These are phyloP conservation scores for Dromococcyx pavoninus DNA, from an alignment of 2,797 vertebrate species.

Conservation along the genomic window DNA sequence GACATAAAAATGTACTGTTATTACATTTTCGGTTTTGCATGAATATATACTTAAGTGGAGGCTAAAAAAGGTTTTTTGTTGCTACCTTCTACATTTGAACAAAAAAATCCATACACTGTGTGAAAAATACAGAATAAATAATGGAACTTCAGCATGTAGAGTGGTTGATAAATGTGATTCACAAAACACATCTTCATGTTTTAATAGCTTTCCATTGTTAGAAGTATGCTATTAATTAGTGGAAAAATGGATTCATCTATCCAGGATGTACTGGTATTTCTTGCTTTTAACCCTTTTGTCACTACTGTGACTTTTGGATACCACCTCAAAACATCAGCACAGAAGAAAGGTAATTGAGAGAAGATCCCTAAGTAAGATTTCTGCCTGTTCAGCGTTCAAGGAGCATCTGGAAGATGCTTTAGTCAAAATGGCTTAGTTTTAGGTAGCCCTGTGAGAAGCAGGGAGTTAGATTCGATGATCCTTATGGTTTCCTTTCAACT, in stretches of 20 bases:
- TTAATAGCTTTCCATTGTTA: conserved; percentile 79
- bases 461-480: too few relatives aligned
- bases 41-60: conserved; percentile 59
- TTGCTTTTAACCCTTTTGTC: conserved; percentile 43
- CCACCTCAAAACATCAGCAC: neutral
- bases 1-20: conserved; percentile 73
- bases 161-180: conserved; percentile 77
- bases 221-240: conserved; percentile 74
- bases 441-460: too few relatives aligned
- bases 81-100: conserved; percentile 68
- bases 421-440: too few relatives aligned
- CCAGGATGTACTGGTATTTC: conserved; percentile 52
- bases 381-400: neutral
- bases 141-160: conserved; percentile 68
- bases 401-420: too few relatives aligned
- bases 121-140: conserved; percentile 73
- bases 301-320: conserved; percentile 6
- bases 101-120: conserved; percentile 68
- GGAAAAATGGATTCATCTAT: conserved; percentile 67
- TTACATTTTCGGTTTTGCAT: conserved; percentile 72
- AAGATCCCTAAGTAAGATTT: neutral
- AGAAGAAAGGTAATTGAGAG: neutral
- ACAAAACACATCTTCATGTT: conserved; percentile 72
- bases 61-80: conserved; percentile 46
- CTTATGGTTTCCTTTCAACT: too few relatives aligned